phyloP scores from a whole-genome alignment of 30 jellyfish, hydroid and myxozoan species.

The Aurelia sp. region DNA sequence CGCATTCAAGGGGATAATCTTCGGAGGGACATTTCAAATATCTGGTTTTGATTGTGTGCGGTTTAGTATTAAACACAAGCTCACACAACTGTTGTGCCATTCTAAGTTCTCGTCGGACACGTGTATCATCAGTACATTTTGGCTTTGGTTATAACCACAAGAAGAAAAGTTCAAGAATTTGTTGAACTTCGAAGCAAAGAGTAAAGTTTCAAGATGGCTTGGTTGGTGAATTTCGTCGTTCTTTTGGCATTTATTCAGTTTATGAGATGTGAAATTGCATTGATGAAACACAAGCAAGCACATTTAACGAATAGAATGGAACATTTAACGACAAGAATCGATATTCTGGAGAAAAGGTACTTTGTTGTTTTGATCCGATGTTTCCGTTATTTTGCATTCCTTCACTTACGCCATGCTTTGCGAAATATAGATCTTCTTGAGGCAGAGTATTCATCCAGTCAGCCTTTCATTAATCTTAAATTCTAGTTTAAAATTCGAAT shows the following conservation, averaged over 20 bases:
- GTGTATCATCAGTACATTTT: neutral
- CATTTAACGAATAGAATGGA: slow-evolving; percentile 39
- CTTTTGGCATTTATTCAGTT: neutral
- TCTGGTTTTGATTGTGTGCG: too few relatives aligned
- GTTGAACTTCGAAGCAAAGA: neutral
- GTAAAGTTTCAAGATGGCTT: neutral
- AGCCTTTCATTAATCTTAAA: neutral
- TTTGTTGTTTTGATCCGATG: neutral
- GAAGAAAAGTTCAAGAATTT: neutral
- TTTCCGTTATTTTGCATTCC: neutral
- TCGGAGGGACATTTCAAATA: too few relatives aligned
- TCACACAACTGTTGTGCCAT: too few relatives aligned
- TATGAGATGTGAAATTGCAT: neutral
- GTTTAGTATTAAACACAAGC: too few relatives aligned
- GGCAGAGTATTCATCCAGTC: neutral
- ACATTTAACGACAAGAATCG: slow-evolving; percentile 28
- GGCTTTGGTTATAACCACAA: slow-evolving; percentile 5
- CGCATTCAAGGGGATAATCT: too few relatives aligned
- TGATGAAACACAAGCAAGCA: slow-evolving; percentile 38
- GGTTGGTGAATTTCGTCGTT: neutral
- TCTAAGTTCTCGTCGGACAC: too few relatives aligned
- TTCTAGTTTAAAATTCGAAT: neutral
- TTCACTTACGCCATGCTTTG: too few relatives aligned
- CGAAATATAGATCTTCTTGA: too few relatives aligned
- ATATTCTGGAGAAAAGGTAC: slow-evolving; percentile 32